phyloP scores from a whole-genome alignment of 2,797 vertebrate genomes.

The Bovichtus variegatus region DNA sequence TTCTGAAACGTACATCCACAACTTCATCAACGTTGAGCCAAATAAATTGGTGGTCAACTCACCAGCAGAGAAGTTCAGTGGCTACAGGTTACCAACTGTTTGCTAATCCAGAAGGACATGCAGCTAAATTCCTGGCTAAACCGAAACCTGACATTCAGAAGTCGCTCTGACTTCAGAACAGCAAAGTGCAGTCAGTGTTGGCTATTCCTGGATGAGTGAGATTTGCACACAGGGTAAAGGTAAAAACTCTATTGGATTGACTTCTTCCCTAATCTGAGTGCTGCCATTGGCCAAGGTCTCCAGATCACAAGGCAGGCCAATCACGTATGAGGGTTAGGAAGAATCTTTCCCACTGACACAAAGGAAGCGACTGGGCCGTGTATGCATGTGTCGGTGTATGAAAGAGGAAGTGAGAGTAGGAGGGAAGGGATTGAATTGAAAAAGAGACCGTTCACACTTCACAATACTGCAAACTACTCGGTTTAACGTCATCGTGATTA shows the following conservation, averaged over 20 bases:
- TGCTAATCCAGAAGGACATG: slow-evolving; percentile 42
- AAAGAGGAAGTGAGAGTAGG: slow-evolving; percentile 14
- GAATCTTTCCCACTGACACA: slow-evolving; percentile 25
- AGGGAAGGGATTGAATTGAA: slow-evolving; percentile 6
- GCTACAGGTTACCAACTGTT: slow-evolving; percentile 30
- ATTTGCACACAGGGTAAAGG: slow-evolving; percentile 62
- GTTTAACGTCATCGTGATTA: slow-evolving; percentile 1
- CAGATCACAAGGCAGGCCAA: slow-evolving; percentile 67
- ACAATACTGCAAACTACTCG: neutral
- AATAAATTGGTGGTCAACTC: slow-evolving; percentile 52
- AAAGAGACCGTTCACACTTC: neutral
- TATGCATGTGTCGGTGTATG: slow-evolving; percentile 16
- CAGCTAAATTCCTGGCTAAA: slow-evolving; percentile 4
- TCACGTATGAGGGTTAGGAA: slow-evolving; percentile 71
- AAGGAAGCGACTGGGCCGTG: slow-evolving; percentile 22
- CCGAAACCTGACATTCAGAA: slow-evolving; percentile 23
- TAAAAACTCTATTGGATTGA: slow-evolving; percentile 81
- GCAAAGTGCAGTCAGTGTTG: slow-evolving; percentile 17
- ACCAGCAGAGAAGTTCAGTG: slow-evolving; percentile 55
- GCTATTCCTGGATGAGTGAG: slow-evolving; percentile 64
- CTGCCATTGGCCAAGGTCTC: slow-evolving; percentile 66
- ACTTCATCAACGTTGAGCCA: neutral
- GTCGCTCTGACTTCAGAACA: too few relatives aligned
- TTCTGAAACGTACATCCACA: neutral
- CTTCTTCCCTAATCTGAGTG: slow-evolving; percentile 78